Percentiles rank a stretch among this genome's conserved stretches.
phyloP scores from a whole-genome alignment of 1,140 invertebrate genomes.

The Scaptomyza pallida region DNA sequence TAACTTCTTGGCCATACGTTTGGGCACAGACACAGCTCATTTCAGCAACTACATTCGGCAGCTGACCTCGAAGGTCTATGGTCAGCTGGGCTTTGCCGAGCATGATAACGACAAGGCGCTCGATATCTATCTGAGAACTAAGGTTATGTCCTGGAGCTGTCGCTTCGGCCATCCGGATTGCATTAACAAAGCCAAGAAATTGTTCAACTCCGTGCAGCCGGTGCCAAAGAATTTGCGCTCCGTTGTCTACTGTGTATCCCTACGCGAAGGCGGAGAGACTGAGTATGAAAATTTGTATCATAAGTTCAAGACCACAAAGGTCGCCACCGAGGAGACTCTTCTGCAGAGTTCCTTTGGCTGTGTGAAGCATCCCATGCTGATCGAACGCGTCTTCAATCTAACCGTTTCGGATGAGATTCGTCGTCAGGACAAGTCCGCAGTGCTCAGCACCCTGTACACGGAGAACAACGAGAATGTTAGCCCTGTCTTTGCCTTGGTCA shows the following conservation, averaged over 20 bases:
- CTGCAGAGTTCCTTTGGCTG: slow-evolving; percentile 87
- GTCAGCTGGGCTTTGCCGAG: slow-evolving; percentile 67
- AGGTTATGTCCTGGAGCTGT: slow-evolving; percentile 85
- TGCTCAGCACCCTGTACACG: slow-evolving; percentile 83
- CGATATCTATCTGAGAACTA: slow-evolving; percentile 80
- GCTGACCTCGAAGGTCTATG: slow-evolving; percentile 64
- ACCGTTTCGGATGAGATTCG: slow-evolving; percentile 79
- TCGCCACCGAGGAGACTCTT: slow-evolving; percentile 85
- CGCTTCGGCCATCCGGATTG: slow-evolving; percentile 84
- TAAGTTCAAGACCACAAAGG: slow-evolving; percentile 84
- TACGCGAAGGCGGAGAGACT: slow-evolving; percentile 84
- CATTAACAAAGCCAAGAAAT: slow-evolving; percentile 65
- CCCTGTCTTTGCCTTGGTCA: slow-evolving; percentile 84
- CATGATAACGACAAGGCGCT: slow-evolving; percentile 50
- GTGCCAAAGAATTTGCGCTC: slow-evolving; percentile 86
- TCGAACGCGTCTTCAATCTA: slow-evolving; percentile 73
- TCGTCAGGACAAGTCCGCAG: slow-evolving; percentile 79
- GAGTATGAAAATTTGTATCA: slow-evolving; percentile 86
- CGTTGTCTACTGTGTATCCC: slow-evolving; percentile 86
- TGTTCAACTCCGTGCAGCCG: slow-evolving; percentile 62
- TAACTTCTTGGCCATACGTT: slow-evolving; percentile 67
- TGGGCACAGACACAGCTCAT: slow-evolving; percentile 62
- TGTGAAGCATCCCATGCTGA: slow-evolving; percentile 84
- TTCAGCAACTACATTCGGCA: slow-evolving; percentile 65
- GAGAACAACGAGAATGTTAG: slow-evolving; percentile 84